These are phyloP conservation scores for Candoia aspera DNA, from an alignment of 2,113 vertebrate genomes.

Conservation along the genomic window DNA sequence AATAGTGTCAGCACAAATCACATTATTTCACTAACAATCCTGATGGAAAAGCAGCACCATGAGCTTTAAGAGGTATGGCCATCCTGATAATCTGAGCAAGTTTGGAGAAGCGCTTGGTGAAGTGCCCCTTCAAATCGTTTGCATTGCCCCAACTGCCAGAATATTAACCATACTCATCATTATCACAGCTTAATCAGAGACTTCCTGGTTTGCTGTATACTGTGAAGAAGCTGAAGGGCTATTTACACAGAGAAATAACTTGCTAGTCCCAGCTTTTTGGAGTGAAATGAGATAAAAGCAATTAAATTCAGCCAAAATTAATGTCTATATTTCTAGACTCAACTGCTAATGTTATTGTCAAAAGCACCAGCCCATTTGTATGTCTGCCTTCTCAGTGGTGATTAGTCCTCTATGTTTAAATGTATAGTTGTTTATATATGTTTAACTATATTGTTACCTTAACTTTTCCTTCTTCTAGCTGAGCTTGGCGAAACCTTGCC, in stretches of 20 bases:
- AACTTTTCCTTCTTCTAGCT: slow-evolving; percentile 93
- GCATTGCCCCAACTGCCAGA: not conserved
- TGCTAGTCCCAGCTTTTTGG: too few species aligned
- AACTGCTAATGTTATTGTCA: not conserved
- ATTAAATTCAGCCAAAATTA: not conserved
- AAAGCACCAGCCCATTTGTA: not conserved
- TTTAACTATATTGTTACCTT: slow-evolving; percentile 76
- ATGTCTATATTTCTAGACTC: not conserved
- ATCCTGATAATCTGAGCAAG: not conserved
- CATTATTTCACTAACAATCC: not conserved
- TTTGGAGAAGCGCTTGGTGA: not conserved
- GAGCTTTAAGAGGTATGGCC: not conserved
- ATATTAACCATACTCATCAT: not conserved
- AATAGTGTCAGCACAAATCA: not conserved
- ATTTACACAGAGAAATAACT: not conserved
- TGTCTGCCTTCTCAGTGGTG: not conserved
- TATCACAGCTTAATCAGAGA: not conserved
- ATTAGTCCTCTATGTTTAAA: not conserved
- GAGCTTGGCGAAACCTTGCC: slow-evolving; percentile 95
- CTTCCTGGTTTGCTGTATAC: not conserved
- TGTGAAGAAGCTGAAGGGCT: too few species aligned
- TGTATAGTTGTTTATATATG: not conserved
- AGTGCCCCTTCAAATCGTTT: not conserved
- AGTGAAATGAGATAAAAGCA: not conserved
- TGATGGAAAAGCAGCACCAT: not conserved